Conservation (phyloP, 92 coral and sea anemone species). For the Meandrina meandrites region DNA sequence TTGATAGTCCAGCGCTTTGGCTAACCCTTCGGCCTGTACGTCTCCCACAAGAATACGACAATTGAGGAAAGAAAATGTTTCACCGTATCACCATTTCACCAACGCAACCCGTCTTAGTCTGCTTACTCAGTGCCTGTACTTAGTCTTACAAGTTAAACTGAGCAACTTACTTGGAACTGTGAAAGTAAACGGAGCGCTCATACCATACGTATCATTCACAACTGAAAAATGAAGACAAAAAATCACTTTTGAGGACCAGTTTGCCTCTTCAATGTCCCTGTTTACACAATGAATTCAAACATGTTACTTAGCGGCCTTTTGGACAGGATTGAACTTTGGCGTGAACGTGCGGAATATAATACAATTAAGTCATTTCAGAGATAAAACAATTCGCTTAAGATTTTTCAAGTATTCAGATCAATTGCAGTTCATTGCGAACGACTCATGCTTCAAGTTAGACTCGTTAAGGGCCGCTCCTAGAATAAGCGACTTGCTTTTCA, state of each 20-base stretch:
- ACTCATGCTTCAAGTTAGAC: background rate
- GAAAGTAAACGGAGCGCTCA: slow-evolving; percentile 15
- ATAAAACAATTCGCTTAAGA: background rate
- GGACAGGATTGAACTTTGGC: background rate
- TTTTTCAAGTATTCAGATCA: background rate
- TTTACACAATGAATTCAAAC: background rate
- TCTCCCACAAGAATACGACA: too few relatives aligned
- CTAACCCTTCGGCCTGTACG: too few relatives aligned
- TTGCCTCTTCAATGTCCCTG: background rate
- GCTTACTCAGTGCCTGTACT: background rate
- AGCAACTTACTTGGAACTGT: slow-evolving; percentile 31
- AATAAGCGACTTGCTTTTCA: background rate
- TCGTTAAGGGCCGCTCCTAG: background rate
- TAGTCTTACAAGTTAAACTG: background rate
- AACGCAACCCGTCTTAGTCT: background rate
- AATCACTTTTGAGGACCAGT: background rate
- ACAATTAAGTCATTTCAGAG: too few relatives aligned
- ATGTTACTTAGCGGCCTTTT: too few relatives aligned
- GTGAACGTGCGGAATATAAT: background rate
- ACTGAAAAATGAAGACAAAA: background rate
- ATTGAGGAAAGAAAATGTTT: too few relatives aligned
- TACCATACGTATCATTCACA: slow-evolving; percentile 14
- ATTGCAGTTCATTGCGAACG: background rate
- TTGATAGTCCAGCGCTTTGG: too few relatives aligned
- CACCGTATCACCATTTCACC: background rate